Base-by-base conservation (phyloP, 1,140 invertebrate genomes). In the Delia radicum region DNA sequence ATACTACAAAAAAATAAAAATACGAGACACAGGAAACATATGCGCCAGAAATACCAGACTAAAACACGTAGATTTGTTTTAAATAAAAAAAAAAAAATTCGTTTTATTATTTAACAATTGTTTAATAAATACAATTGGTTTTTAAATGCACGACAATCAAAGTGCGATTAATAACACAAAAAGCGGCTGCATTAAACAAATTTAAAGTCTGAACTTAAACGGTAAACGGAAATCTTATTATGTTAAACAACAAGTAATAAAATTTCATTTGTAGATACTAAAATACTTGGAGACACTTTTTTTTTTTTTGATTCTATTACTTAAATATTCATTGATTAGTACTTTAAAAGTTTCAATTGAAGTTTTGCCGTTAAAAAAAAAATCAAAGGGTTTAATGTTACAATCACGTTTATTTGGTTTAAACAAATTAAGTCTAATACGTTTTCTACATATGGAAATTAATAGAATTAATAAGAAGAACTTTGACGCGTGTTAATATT, bases 31-130 rank as follows among this genome's bases (percentile, higher is more conserved):
- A 33, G 63, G 63, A 29, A 65, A 37, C 63, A 67, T 67, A 75
- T 75, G 74, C 74, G 74, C 63, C 65, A 67, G 27, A 75, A 75
- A 63, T 74, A 33, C 55, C 33, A 73, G 42, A 73, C 33, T 73
- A 73, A 26, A 73, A 24, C 31, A 37, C 48, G 27, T 62, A 37
- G 28, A 33, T 55, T 55, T 55, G 18, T 55, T 3, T 21, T 55
- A 21, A 55, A 55, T 21, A 55, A 55, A 55, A 21, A 55, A 21
- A 0, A 37, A 37, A 37, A 2, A 37, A n/a, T 37, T 37, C 3
- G 13, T 37, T 37, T 37, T 37, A 37, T 63, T 10, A n/a, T 63
- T 33, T 15, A 28, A 13, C 26, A 18, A 4, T 67, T 28, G 27
- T 67, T 29, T 67, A 67, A 67, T 67, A 6, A 33, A 33, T 69